These are phyloP conservation scores for Sinodicranocentrus sp. DNA, from an alignment of 2,888 invertebrate genomes.

Conservation along the genomic window DNA sequence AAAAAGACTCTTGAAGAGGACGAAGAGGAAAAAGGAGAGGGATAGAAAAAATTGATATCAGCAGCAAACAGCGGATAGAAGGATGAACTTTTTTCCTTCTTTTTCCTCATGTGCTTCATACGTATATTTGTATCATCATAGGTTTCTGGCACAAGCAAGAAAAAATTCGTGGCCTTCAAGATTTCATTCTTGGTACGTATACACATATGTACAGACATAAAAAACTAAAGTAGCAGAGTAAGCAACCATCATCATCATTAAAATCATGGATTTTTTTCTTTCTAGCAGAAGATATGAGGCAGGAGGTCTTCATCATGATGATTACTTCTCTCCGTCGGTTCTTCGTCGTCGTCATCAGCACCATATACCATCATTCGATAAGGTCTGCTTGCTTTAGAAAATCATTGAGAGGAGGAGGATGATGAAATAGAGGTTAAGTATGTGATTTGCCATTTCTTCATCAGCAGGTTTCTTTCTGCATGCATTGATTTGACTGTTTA, in stretches of 20 bases:
- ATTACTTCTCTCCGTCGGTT: slow-evolving; percentile 51
- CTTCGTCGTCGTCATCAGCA: slow-evolving; percentile 31
- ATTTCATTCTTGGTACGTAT: slow-evolving; percentile 20
- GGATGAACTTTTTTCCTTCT: slow-evolving; percentile 17
- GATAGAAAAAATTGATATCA: slow-evolving; percentile 19
- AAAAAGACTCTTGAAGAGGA: slow-evolving; percentile 41
- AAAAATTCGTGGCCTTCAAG: slow-evolving; percentile 43
- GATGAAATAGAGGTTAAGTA: slow-evolving; percentile 15
- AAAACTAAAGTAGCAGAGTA: slow-evolving; percentile 60
- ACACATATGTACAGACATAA: slow-evolving; percentile 11
- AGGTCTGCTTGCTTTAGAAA: slow-evolving; percentile 39
- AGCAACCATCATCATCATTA: slow-evolving; percentile 58
- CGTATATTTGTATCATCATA: background rate
- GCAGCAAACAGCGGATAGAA: slow-evolving; percentile 19
- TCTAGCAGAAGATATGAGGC: slow-evolving; percentile 54
- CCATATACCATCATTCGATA: slow-evolving; percentile 35
- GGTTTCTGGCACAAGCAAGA: slow-evolving; percentile 10
- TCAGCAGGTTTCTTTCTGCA: background rate
- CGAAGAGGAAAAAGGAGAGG: slow-evolving; percentile 13
- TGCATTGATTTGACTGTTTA: slow-evolving; percentile 1
- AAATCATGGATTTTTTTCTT: slow-evolving; percentile 54
- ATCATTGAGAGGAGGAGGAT: slow-evolving; percentile 13
- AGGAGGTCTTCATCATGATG: slow-evolving; percentile 61
- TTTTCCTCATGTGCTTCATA: background rate
- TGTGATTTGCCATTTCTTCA: slow-evolving; percentile 9